These are phyloP conservation scores for Eretmochelys imbricata DNA, from an alignment of 2,113 vertebrate species.

Conservation along the genomic window DNA sequence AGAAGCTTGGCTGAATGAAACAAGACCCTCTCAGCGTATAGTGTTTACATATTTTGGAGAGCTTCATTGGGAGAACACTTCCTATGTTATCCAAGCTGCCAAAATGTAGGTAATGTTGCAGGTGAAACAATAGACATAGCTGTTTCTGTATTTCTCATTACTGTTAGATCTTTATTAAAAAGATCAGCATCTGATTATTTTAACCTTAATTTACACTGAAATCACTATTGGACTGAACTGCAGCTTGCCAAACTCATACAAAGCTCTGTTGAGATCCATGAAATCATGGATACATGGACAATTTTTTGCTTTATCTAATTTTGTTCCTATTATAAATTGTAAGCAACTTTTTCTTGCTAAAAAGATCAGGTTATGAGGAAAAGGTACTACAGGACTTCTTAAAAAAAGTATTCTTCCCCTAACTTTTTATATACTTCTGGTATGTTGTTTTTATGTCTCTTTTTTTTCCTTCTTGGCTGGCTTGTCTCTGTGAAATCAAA, in stretches of 20 bases:
- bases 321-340: background rate
- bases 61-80: background rate
- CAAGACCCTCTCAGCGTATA: background rate
- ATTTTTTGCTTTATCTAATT: background rate
- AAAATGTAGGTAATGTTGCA: background rate
- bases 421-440: background rate
- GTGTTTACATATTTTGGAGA: background rate
- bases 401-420: background rate
- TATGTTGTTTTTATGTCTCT: slow-evolving; percentile 28
- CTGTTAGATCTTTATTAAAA: background rate
- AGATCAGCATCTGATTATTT: background rate
- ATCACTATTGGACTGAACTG: background rate
- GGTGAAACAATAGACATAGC: background rate
- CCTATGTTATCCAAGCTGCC: background rate
- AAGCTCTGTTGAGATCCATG: background rate
- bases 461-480: background rate
- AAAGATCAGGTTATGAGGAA: background rate
- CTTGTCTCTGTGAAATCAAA: background rate
- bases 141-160: background rate
- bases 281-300: background rate
- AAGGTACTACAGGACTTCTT: background rate
- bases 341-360: background rate
- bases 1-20: background rate
- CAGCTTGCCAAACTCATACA: slow-evolving; percentile 8
- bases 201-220: slow-evolving; percentile 26